Evolutionary conservation across 2,113 vertebrate genomes (phyloP).

Genomic region (Noctilio leporinus): DNA sequence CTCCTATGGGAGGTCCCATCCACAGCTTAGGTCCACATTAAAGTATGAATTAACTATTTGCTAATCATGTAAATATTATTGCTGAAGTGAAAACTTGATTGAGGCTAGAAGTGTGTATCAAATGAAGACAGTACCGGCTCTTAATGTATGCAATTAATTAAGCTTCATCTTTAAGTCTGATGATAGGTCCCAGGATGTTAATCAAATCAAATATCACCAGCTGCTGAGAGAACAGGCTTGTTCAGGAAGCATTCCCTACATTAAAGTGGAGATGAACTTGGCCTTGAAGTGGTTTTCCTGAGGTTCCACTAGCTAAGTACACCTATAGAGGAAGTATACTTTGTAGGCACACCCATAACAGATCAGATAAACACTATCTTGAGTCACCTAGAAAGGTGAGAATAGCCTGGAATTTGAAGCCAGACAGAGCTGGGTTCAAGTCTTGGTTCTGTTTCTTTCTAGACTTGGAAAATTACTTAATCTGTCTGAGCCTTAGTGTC

Average conservation of each 20-base stretch:
- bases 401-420: neutral
- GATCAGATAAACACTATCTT: neutral
- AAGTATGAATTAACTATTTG: constrained; percentile 43
- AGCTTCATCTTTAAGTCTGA: constrained; percentile 32
- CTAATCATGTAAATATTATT: constrained; percentile 64
- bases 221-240: neutral
- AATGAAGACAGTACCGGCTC: constrained; percentile 36
- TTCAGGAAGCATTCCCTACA: neutral
- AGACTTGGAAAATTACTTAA: neutral
- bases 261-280: neutral
- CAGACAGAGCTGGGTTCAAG: neutral
- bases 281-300: neutral
- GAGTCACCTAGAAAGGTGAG: neutral
- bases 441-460: neutral
- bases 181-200: constrained; percentile 44
- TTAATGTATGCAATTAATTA: constrained; percentile 59
- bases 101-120: constrained; percentile 28
- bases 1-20: constrained; percentile 15
- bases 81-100: constrained; percentile 44
- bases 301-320: neutral
- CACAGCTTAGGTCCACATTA: neutral
- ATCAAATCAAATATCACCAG: constrained; percentile 46
- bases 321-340: no score
- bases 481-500: neutral
- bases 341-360: accelerated